Evolutionary conservation across 2,113 vertebrate genomes (phyloP), one percentile per base, ranked within the genome.

Genomic region (Ursus arctos): DNA sequence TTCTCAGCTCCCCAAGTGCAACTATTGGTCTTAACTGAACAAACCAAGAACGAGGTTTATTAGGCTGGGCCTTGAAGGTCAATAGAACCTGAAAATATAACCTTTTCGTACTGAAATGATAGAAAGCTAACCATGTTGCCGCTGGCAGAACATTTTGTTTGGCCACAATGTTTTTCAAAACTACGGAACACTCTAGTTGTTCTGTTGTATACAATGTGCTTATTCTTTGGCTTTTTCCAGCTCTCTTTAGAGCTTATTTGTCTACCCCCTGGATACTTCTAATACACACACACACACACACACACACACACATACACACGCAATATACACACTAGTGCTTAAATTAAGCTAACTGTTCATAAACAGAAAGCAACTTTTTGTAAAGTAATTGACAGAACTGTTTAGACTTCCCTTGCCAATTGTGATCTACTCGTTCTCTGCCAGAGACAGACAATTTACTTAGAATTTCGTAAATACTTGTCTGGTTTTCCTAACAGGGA

Each of bases 111-210:
- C 8, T 59, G 69, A 65, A 86, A 97, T 93, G 96, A 96, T 76
- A 97, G 96, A 98, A 43, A 6, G 5, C 74, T 97, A 98, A 95
- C 83, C 97, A 80, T 83, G 80, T 95, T 97, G 87, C 69, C 94
- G 87, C 88, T 98, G 98, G 98, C 97, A 98, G 97, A 97, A 97
- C 97, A 98, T 98, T 96, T 97, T 98, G 95, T 98, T 98, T 98
- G 91, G 79, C 91, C 93, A 94, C 87, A 94, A 0, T 16, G 82
- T 97, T 96, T 98, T 98, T 95, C 59, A 98, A 97, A 97, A 43
- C 0, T 88, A 11, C 89, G 95, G 79, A 98, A 96, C 83, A 72
- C 4, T 79, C 13, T 49, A 72, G 26, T 85, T 97, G 36, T 67
- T 95, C 67, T 93, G 6, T 85, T 97, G 94, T 92, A 91, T 74